Evolutionary conservation across 2,113 vertebrate genomes (phyloP).

Genomic region (Ariopsis seemanni): DNA sequence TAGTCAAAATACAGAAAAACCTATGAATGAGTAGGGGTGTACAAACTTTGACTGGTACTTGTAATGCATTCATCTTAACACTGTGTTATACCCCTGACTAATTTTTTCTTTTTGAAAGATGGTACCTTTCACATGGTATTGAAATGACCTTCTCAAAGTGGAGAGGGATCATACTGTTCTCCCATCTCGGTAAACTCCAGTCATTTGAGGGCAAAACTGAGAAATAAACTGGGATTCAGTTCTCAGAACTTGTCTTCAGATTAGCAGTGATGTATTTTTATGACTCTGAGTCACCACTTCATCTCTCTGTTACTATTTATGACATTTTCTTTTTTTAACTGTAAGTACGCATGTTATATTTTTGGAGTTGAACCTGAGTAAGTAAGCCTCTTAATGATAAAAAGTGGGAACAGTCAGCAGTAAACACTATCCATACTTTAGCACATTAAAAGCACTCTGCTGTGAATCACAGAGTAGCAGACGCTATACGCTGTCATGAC

Average conservation of each 20-base stretch:
- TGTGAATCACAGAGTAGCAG: constrained; percentile 36
- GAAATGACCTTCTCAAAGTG: neutral
- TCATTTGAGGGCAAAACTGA: neutral
- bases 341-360: neutral
- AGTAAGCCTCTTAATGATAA: constrained; percentile 29
- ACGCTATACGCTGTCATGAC: constrained; percentile 32
- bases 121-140: neutral
- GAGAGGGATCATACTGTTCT: neutral
- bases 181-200: neutral
- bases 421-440: constrained; percentile 19
- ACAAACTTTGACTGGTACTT: too few species aligned
- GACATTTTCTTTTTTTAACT: neutral
- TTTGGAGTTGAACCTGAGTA: constrained; percentile 37
- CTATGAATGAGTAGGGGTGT: too few species aligned
- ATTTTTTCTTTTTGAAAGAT: neutral
- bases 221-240: neutral
- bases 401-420: constrained; percentile 23
- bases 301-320: constrained; percentile 27
- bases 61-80: neutral
- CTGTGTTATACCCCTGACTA: neutral
- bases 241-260: neutral
- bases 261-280: constrained; percentile 12
- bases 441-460: constrained; percentile 17
- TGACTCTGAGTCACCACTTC: neutral
- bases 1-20: too few species aligned